Conservation (phyloP, 2,888 invertebrate species). For the Eristalis tenax region DNA sequence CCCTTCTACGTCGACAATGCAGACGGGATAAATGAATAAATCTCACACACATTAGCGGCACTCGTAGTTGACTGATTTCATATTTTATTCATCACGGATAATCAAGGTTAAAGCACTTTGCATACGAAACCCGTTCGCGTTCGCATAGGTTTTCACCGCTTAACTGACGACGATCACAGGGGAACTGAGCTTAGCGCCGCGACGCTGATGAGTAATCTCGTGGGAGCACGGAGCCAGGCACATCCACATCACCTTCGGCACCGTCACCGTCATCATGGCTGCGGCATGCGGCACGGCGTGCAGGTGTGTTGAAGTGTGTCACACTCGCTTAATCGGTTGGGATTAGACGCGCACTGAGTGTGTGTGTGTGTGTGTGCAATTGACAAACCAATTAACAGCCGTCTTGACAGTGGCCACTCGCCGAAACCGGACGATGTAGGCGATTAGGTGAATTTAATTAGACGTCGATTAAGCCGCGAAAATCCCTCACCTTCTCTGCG, state of each 20-base stretch:
- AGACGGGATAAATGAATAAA: not conserved
- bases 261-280: not conserved
- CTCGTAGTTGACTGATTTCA: conserved; percentile 1
- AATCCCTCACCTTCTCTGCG: conserved; percentile 2
- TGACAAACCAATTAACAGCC: conserved; percentile 60
- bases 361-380: conserved; percentile 1
- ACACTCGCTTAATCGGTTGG: not conserved
- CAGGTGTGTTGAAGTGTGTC: not conserved
- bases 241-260: not conserved
- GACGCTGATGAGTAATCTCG: not conserved
- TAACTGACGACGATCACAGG: too few relatives aligned
- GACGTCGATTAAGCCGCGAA: conserved; percentile 55
- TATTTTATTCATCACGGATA: conserved; percentile 9
- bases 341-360: not conserved
- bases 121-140: not conserved
- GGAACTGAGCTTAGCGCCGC: not conserved
- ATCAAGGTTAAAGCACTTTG: conserved; percentile 1
- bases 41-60: not conserved
- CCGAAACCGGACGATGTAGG: not conserved
- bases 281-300: not conserved
- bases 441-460: conserved; percentile 57
- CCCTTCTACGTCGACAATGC: too few relatives aligned
- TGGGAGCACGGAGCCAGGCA: not conserved
- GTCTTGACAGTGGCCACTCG: conserved; percentile 45
- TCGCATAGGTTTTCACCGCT: not conserved